These are phyloP conservation scores for Chanos chanos DNA, from an alignment of 2,797 vertebrate genomes.

Conservation along the genomic window DNA sequence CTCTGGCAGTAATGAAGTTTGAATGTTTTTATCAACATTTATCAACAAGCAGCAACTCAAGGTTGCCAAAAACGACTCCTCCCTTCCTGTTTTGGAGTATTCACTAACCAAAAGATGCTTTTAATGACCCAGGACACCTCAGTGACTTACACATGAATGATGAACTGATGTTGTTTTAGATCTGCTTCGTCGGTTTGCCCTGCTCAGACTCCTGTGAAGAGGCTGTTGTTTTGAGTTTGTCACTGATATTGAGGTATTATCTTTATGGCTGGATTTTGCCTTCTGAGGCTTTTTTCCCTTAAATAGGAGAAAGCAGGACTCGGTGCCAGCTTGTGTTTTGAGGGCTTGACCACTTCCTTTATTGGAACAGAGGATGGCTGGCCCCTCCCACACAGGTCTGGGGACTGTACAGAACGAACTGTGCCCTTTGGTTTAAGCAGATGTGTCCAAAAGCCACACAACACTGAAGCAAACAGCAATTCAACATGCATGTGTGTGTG, in stretches of 20 bases:
- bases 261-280: slow-evolving; percentile 14
- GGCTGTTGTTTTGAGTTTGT: slow-evolving; percentile 2
- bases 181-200: slow-evolving; percentile 17
- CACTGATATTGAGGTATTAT: slow-evolving; percentile 4
- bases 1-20: background rate
- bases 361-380: background rate
- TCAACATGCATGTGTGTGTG: background rate
- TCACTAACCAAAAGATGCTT: slow-evolving; percentile 4
- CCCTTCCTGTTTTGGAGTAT: background rate
- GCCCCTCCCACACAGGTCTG: too few species aligned
- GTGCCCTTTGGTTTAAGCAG: slow-evolving; percentile 13
- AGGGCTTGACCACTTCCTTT: background rate
- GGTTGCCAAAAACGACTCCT: slow-evolving; percentile 1
- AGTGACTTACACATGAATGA: too few species aligned
- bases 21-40: slow-evolving; percentile 8
- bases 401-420: slow-evolving; percentile 1
- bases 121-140: too few species aligned
- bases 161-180: slow-evolving; percentile 2
- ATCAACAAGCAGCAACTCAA: slow-evolving; percentile 8
- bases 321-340: background rate
- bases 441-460: too few species aligned
- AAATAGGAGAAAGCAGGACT: background rate
- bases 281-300: slow-evolving; percentile 12
- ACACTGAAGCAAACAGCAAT: too few species aligned
- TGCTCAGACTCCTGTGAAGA: background rate